Percentiles rank a stretch among this genome's conserved stretches.
These are phyloP conservation scores for Ciona savignyi DNA, from an alignment of 23 tunicate genomes.

Conservation along the genomic window DNA sequence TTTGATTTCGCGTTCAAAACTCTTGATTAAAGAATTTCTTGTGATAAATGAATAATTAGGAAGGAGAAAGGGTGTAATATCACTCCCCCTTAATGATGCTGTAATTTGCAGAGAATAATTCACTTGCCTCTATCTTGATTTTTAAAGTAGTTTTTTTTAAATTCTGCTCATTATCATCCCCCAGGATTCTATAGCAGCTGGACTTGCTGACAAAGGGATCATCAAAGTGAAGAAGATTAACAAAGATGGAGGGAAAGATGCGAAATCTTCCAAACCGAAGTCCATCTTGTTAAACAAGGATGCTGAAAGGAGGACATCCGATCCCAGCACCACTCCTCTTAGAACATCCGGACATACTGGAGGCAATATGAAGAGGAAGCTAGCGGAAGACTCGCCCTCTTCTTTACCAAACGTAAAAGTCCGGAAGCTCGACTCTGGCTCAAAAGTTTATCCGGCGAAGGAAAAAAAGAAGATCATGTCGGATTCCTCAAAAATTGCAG, in stretches of 20 bases:
- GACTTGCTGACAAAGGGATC: conserved; percentile 5
- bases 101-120: too few species aligned
- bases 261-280: conserved; percentile 19
- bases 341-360: background rate
- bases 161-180: background rate
- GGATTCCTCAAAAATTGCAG: background rate
- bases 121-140: too few species aligned
- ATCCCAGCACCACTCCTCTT: background rate
- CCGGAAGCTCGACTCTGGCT: conserved; percentile 25
- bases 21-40: too few species aligned
- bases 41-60: too few species aligned
- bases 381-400: conserved; percentile 11
- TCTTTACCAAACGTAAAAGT: conserved; percentile 2
- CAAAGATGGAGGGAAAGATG: background rate
- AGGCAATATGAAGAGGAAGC: conserved; percentile 35
- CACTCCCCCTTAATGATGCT: too few species aligned
- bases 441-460: conserved; percentile 10
- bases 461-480: conserved; percentile 21
- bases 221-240: conserved; percentile 20
- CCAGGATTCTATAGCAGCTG: background rate
- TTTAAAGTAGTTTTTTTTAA: background rate
- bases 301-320: background rate
- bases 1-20: too few species aligned
- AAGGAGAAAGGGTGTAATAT: too few species aligned
- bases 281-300: conserved; percentile 51